Percentiles rank a stretch among this genome's conserved stretches.
These are phyloP conservation scores for Conus betulinus DNA, from an alignment of 1,140 invertebrate species.

Conservation along the genomic window DNA sequence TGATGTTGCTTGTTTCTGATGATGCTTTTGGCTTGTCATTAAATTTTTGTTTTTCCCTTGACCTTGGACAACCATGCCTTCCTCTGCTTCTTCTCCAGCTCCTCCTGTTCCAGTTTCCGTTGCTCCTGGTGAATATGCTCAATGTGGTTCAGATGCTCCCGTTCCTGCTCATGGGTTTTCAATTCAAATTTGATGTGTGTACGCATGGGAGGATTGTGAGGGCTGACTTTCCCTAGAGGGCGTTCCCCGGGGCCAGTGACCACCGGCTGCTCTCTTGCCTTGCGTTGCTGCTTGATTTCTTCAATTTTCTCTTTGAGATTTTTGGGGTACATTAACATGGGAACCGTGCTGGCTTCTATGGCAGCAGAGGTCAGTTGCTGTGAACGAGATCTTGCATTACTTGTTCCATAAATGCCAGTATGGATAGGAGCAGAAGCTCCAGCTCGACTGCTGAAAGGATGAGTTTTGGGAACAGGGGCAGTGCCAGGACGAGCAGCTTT, in stretches of 20 bases:
- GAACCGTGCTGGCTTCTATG: constrained; percentile 58
- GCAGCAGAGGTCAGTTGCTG: constrained; percentile 49
- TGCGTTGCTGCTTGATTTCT: constrained; percentile 57
- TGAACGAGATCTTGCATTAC: constrained; percentile 33
- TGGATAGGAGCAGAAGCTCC: background rate
- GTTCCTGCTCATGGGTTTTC: constrained; percentile 67
- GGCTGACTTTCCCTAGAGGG: constrained; percentile 63
- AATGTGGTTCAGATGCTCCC: constrained; percentile 61
- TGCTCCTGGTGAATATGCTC: constrained; percentile 53
- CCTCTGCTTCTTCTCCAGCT: constrained; percentile 61
- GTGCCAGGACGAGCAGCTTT: constrained; percentile 55
- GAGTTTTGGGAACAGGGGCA: constrained; percentile 51
- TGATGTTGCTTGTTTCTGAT: constrained; percentile 58
- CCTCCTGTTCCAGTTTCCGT: constrained; percentile 52
- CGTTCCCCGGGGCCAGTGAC: constrained; percentile 56
- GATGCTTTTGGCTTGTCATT: background rate
- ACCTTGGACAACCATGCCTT: constrained; percentile 66
- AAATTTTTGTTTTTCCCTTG: constrained; percentile 43
- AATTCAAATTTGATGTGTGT: constrained; percentile 70
- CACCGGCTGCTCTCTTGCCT: constrained; percentile 45
- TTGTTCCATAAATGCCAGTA: background rate
- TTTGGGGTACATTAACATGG: constrained; percentile 72
- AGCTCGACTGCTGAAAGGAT: constrained; percentile 50
- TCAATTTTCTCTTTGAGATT: constrained; percentile 66
- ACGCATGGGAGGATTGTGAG: constrained; percentile 69